Conservation (phyloP, 2,113 vertebrate species). For the Boleophthalmus pectinirostris region DNA sequence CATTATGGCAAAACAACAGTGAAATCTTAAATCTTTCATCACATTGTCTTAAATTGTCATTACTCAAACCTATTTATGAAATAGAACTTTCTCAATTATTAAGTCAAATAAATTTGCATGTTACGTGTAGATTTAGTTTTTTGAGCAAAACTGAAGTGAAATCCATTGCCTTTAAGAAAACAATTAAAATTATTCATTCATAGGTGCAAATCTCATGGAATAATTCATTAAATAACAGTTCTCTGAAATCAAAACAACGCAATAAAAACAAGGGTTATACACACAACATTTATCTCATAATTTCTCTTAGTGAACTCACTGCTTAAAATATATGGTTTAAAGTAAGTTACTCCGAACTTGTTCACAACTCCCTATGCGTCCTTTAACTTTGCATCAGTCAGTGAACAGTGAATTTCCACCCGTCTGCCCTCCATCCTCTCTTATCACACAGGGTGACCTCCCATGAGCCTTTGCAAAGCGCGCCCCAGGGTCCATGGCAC, state of each 20-base stretch:
- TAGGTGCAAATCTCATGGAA: neutral
- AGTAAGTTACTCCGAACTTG: slow-evolving; percentile 2
- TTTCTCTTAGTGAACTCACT: neutral
- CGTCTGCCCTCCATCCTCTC: slow-evolving; percentile 46
- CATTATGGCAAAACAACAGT: neutral
- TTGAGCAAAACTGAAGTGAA: too few species aligned
- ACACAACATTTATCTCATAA: neutral
- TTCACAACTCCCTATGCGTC: neutral
- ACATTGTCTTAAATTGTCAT: neutral
- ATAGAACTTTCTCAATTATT: neutral
- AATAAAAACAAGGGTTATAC: neutral
- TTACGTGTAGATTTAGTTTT: too few species aligned
- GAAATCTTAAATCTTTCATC: neutral
- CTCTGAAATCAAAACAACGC: neutral
- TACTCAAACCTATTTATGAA: neutral
- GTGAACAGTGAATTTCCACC: neutral
- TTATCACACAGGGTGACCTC: slow-evolving; percentile 60
- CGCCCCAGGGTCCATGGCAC: slow-evolving; percentile 62
- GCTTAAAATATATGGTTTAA: neutral
- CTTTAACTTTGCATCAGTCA: slow-evolving; percentile 3
- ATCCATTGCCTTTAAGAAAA: neutral
- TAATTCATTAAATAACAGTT: neutral
- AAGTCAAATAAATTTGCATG: neutral
- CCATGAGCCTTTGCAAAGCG: slow-evolving; percentile 75
- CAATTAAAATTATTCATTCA: neutral